phyloP scores from a whole-genome alignment of 2,797 vertebrate genomes.

The Cheirogaleus major region DNA sequence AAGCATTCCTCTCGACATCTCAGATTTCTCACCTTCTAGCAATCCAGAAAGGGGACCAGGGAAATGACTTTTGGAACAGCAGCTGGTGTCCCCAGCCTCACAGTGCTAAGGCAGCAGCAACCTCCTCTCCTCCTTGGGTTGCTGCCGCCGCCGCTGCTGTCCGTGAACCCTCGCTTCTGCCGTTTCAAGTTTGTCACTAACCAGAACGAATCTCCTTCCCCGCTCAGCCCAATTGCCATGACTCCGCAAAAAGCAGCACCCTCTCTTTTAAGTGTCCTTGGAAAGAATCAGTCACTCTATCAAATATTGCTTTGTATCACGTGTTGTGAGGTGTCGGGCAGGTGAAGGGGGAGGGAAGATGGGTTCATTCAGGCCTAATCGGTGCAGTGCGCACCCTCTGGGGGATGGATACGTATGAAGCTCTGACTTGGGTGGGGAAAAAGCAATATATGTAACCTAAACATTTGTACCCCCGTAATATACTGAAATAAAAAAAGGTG shows the following conservation, averaged over 20 bases:
- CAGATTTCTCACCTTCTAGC: not conserved
- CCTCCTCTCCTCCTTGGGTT: not conserved
- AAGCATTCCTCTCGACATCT: not conserved
- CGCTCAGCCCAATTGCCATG: not conserved
- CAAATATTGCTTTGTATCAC: not conserved
- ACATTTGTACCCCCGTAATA: too few species aligned
- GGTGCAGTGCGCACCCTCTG: too few species aligned
- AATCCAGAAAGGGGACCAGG: not conserved
- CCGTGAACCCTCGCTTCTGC: not conserved
- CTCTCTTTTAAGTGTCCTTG: not conserved
- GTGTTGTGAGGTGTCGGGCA: not conserved
- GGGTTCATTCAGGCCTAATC: too few species aligned
- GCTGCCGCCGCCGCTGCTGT: not conserved
- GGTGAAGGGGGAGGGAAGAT: too few species aligned
- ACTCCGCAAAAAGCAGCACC: not conserved
- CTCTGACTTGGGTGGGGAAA: too few species aligned
- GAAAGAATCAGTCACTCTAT: not conserved
- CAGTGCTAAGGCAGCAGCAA: not conserved
- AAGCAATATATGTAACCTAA: too few species aligned
- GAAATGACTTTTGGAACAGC: not conserved
- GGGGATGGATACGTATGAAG: too few species aligned
- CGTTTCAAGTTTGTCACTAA: not conserved
- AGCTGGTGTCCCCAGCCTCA: not conserved
- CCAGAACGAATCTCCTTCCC: not conserved
- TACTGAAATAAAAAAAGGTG: not conserved